Percentiles rank a stretch among this genome's conserved stretches.
phyloP scores from a whole-genome alignment of 2,113 vertebrate species.

The Oreochromis aureus region DNA sequence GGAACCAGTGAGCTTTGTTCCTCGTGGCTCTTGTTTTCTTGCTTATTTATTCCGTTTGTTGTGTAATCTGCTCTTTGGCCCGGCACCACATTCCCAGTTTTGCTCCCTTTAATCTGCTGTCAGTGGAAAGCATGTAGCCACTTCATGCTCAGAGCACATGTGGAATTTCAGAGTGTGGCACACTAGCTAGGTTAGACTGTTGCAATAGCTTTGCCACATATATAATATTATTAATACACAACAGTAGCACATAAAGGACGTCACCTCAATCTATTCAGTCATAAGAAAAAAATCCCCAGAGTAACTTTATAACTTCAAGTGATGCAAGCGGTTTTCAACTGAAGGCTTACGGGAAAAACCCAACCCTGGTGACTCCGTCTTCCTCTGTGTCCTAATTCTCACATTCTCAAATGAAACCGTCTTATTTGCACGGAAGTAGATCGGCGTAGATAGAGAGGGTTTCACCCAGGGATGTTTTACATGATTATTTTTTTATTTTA shows the following conservation, averaged over 20 bases:
- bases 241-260: background rate
- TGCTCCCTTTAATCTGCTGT: conserved; percentile 27
- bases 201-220: background rate
- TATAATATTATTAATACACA: background rate
- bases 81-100: background rate
- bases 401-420: background rate
- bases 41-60: conserved; percentile 22
- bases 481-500: background rate
- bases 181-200: background rate
- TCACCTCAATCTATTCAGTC: background rate
- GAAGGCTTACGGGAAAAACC: background rate
- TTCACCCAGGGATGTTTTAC: background rate
- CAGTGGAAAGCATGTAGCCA: background rate
- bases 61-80: conserved; percentile 36
- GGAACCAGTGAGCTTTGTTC: background rate
- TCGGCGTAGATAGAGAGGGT: background rate
- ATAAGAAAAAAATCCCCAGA: background rate
- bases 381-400: background rate
- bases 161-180: background rate
- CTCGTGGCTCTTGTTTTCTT: background rate
- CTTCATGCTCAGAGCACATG: background rate
- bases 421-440: background rate
- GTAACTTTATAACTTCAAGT: background rate
- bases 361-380: background rate
- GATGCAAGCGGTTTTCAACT: background rate